A percentile compares a stretch with the other conserved stretches of the same genome.
Evolutionary conservation across 2,888 invertebrate genomes (phyloP).

Genomic region (Scotopteryx bipunctaria): DNA sequence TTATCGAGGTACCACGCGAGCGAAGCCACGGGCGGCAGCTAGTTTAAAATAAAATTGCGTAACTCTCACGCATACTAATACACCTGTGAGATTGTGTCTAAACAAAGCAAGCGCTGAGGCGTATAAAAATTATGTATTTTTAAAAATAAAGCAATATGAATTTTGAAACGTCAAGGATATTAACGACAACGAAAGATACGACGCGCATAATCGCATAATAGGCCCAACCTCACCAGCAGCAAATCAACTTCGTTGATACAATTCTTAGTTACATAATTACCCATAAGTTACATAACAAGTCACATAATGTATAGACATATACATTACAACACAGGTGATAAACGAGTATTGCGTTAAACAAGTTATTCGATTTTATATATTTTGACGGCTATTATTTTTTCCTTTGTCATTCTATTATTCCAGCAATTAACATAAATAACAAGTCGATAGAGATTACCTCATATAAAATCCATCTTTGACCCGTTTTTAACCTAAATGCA

Average conservation of each 20-base stretch:
- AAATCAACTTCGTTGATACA: too few relatives aligned
- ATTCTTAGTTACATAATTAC: too few relatives aligned
- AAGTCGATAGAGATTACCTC: constrained; percentile 50
- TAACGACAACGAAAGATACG: too few relatives aligned
- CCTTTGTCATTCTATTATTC: constrained; percentile 31
- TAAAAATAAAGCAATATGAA: constrained; percentile 9
- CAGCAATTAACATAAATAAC: constrained; percentile 35
- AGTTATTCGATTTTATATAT: not conserved
- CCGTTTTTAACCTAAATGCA: constrained; percentile 73
- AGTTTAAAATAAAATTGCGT: not conserved
- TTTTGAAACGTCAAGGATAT: constrained; percentile 1
- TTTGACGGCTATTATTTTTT: constrained; percentile 5
- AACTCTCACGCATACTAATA: not conserved
- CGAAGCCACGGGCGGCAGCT: too few relatives aligned
- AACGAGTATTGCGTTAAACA: too few relatives aligned
- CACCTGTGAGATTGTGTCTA: not conserved
- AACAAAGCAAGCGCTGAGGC: not conserved
- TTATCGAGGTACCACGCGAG: too few relatives aligned
- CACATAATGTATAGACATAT: too few relatives aligned
- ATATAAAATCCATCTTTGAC: constrained; percentile 76
- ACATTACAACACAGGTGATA: too few relatives aligned
- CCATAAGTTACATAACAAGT: too few relatives aligned
- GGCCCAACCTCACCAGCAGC: too few relatives aligned
- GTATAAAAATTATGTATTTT: too few relatives aligned
- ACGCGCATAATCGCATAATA: too few relatives aligned